Evolutionary conservation across 2,113 vertebrate genomes (phyloP).

Genomic region (Geococcyx californianus): DNA sequence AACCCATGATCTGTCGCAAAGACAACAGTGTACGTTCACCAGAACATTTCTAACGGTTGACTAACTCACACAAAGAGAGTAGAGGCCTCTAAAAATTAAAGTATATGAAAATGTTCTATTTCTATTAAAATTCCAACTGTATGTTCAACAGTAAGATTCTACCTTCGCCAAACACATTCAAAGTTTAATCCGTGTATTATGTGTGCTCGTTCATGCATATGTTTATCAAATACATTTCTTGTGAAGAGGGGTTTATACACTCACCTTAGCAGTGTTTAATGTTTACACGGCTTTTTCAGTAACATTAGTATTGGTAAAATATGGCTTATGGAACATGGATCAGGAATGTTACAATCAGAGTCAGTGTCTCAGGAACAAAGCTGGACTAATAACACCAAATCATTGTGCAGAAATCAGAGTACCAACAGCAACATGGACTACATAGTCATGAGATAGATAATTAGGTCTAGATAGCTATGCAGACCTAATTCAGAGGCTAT

Average conservation of each 20-base stretch:
- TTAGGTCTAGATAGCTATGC: background rate
- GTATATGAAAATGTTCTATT: background rate
- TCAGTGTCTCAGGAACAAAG: background rate
- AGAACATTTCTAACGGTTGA: background rate
- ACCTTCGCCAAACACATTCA: background rate
- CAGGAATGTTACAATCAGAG: background rate
- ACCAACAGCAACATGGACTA: background rate
- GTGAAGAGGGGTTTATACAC: background rate
- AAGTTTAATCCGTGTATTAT: rapidly evolving
- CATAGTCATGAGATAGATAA: background rate
- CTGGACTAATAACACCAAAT: background rate
- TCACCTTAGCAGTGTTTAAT: background rate
- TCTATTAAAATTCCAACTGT: background rate
- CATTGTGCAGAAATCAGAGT: background rate
- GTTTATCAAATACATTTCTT: no score
- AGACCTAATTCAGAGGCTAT: background rate
- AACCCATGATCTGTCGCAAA: rapidly evolving
- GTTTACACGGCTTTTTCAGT: rapidly evolving
- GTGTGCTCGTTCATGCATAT: rapidly evolving
- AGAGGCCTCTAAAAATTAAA: background rate
- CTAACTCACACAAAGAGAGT: background rate
- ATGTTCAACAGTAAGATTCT: background rate
- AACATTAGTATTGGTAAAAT: background rate
- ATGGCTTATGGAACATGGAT: rapidly evolving
- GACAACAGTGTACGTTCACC: background rate